phyloP scores from a whole-genome alignment of 2,113 vertebrate genomes.

The Irena cyanogastra region DNA sequence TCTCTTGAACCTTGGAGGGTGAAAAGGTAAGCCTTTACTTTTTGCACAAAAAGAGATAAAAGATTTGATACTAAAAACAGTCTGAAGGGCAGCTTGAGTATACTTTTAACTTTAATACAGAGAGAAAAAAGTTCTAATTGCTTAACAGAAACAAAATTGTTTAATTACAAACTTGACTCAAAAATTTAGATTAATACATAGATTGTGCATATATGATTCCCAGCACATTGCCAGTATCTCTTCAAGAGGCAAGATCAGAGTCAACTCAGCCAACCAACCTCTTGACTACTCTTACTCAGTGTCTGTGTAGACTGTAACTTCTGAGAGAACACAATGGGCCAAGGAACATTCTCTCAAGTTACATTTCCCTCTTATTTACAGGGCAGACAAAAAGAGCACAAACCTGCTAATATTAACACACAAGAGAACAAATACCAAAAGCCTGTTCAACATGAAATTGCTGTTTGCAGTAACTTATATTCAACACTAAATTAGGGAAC shows the following conservation, averaged over 20 bases:
- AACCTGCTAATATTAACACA: background rate
- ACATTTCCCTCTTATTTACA: background rate
- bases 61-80: background rate
- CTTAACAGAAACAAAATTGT: background rate
- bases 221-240: background rate
- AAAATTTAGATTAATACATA: background rate
- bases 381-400: background rate
- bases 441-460: background rate
- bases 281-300: background rate
- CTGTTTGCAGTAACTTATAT: background rate
- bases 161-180: background rate
- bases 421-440: background rate
- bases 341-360: background rate
- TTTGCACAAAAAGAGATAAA: background rate
- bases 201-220: background rate
- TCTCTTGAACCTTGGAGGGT: conserved; percentile 69
- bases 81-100: background rate
- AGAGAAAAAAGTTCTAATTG: background rate
- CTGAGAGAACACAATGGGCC: background rate
- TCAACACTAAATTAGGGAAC: background rate
- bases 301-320: background rate
- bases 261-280: background rate
- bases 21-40: background rate
- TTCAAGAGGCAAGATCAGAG: background rate
- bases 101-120: background rate